Base-by-base conservation (phyloP, 2,797 vertebrate species). In the Pagetopsis macropterus region DNA sequence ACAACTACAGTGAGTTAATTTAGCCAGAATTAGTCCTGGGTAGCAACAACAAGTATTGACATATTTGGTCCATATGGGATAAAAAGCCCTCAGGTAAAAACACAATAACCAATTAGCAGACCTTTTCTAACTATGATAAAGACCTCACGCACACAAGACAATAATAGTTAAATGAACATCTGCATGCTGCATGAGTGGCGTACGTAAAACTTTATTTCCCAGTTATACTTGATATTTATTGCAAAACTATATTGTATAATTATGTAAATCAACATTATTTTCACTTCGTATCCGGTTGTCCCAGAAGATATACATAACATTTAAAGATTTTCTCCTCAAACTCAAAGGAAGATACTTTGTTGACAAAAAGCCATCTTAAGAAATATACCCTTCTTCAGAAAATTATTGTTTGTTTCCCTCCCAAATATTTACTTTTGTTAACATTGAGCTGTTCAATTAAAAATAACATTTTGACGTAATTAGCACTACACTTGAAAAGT, bases 1-100 rank as follows among this genome's bases (percentile, higher is more conserved):
- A 56, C 72, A 86, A 75, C 49, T 37, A 78, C 45, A 70, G 45
- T 27, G 51, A 51, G 45, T 37, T 51, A 63, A 66, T 73, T 75
- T 41, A 46, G 16, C 11, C 61, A 44, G 45, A 52, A 58, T 56
- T 54, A n/a, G 16, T 15, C 12, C n/a, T 48, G 23, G 19, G 27
- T 12, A 49, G 19, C 14, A 55, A 40, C 21, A 19, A 43, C 12
- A 61, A 19, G 2, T 13, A 9, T 10, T 15, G 33, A 31, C 21
- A 14, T 41, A 40, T 73, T 69, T 70, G 15, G 41, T 72, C 41
- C 71, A 70, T 62, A 69, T 55, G 46, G 21, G n/a, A 55, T 58
- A 6, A 50, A 74, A 66, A 23, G 17, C 41, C 48, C 44, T 46
- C 52, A 58, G 56, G 31, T 63, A 12, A 33, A 64, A 7, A 19